Evolutionary conservation across 2,888 invertebrate species (phyloP).

Genomic region (Ctenicera cuprea): DNA sequence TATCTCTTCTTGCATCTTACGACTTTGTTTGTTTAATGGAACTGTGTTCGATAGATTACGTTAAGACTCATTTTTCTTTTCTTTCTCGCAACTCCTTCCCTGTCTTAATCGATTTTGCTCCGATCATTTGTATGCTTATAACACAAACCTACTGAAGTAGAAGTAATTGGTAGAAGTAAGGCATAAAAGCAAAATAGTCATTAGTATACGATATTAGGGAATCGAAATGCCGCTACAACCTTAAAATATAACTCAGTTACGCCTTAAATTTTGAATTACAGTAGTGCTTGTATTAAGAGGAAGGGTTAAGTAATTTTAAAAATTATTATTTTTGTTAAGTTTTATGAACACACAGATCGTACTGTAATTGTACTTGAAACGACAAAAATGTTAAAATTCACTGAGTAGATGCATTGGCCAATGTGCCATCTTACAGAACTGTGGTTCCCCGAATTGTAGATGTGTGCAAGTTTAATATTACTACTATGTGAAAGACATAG

Average conservation of each 20-base stretch:
- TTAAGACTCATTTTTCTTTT: conserved; percentile 24
- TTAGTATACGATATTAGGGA: conserved; percentile 10
- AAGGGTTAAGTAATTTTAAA: too few relatives aligned
- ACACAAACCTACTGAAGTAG: conserved; percentile 25
- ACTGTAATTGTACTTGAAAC: too few relatives aligned
- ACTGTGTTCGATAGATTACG: conserved; percentile 9
- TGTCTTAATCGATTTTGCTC: conserved; percentile 30
- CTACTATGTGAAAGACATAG: too few relatives aligned
- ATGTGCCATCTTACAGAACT: too few relatives aligned
- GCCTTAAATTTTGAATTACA: neutral
- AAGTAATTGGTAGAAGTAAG: conserved; percentile 12
- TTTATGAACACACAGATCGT: too few relatives aligned
- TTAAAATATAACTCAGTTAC: neutral
- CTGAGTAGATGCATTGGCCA: too few relatives aligned
- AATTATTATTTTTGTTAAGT: too few relatives aligned
- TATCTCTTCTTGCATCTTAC: conserved; percentile 19
- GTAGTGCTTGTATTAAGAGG: neutral
- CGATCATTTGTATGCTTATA: conserved; percentile 32
- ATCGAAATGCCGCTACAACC: neutral
- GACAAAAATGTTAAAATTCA: too few relatives aligned
- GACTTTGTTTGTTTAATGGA: conserved; percentile 26
- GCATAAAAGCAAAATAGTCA: conserved; percentile 21
- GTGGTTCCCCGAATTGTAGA: too few relatives aligned
- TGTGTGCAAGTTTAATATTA: too few relatives aligned
- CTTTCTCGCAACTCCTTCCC: conserved; percentile 4